Conservation (phyloP, 2,888 invertebrate genomes). For the Macropis europaea region DNA sequence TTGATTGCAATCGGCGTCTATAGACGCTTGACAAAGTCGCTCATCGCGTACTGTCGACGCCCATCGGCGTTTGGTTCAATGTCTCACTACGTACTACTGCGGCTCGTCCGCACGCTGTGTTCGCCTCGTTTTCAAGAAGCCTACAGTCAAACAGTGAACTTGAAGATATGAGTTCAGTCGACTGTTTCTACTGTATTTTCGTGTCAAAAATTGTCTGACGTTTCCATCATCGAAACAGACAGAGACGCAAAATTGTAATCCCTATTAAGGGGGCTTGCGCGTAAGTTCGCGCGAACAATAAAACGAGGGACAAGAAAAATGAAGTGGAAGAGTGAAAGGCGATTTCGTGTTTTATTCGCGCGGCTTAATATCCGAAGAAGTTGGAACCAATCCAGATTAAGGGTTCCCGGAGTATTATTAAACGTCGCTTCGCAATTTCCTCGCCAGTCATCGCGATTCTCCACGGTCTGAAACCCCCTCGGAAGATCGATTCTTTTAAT, state of each 20-base stretch:
- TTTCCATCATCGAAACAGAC: background rate
- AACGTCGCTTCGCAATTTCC: conserved; percentile 28
- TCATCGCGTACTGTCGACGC: no score
- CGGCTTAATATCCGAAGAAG: conserved; percentile 37
- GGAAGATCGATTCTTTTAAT: background rate
- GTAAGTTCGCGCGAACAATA: background rate
- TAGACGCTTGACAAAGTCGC: no score
- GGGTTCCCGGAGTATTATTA: conserved; percentile 39
- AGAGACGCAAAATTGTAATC: conserved; percentile 20
- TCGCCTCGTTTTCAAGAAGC: no score
- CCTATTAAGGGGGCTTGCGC: conserved; percentile 1
- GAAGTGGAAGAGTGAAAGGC: background rate
- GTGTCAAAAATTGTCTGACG: no score
- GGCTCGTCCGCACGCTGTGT: no score
- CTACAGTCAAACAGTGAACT: no score
- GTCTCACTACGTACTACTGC: no score
- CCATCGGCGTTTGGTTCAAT: no score
- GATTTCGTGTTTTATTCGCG: conserved; percentile 7
- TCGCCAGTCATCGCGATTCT: background rate
- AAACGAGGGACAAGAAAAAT: background rate
- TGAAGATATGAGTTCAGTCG: no score
- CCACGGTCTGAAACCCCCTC: background rate
- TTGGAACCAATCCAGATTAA: conserved; percentile 55
- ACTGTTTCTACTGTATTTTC: no score
- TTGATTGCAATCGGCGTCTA: no score